Evolutionary conservation across 2,888 invertebrate species (phyloP), one percentile per base, ranked within the genome.

Genomic region (Geophilus truncorum): DNA sequence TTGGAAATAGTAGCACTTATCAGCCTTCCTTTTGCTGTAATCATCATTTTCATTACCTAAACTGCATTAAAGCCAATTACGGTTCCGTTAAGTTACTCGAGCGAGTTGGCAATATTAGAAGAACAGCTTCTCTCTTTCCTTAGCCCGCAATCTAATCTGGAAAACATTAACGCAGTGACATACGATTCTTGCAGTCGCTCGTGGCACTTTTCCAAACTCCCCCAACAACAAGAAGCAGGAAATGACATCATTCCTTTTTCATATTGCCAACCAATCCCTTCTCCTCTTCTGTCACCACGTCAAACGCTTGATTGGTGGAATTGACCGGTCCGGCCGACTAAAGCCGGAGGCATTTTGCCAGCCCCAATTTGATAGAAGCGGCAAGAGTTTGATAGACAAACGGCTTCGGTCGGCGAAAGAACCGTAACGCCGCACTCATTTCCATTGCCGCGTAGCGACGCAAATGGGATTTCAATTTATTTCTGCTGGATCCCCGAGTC

Each of bases 391-490:
- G 40, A 40, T 40, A 40, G 40, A 40, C 40, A 23, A 23, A 62
- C 21, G 18, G 21, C 57, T 10, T 18, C 57, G 57, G 21, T 18
- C 21, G 15, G 57, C 40, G 18, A 18, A 21, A 23, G 21, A 18
- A 10, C 15, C n/a, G 40, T 40, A 40, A 40, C n/a, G 40, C 40
- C 57, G 6, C 57, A 23, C 23, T 62, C 21, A 62, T 62, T 62
- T 62, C 57, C 57, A 62, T 62, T 62, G 10, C 57, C 57, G 21
- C 10, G 21, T 21, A 10, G 57, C 1, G 0, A 7, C 12, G 40
- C 40, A 62, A 18, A 62, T 62, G 57, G 57, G 57, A 62, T 62
- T 62, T 62, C 57, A 21, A 62, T 62, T 62, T 62, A 62, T 62
- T 62, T 21, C 21, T n/a, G 18, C 21, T n/a, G 57, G 10, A 23